Evolutionary conservation across 2,113 vertebrate species (phyloP).

Genomic region (Microcebus murinus): DNA sequence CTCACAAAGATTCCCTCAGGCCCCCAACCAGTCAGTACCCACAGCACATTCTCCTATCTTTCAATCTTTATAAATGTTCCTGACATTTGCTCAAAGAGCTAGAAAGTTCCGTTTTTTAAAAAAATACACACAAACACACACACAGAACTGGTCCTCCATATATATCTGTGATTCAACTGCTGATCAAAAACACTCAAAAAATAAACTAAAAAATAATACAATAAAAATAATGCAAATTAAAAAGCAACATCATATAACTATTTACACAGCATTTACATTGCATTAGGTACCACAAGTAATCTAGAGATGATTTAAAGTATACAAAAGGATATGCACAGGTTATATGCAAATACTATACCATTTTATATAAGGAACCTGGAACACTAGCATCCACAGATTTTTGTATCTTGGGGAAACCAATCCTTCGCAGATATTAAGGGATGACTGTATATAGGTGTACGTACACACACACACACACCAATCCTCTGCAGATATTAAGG

Average conservation of each 20-base stretch:
- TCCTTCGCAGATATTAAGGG: no score
- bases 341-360: neutral
- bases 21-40: neutral
- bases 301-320: neutral
- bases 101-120: neutral
- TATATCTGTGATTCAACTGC: no score
- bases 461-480: neutral
- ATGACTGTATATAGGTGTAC: no score
- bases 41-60: neutral
- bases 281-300: neutral
- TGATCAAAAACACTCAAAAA: no score
- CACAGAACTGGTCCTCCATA: no score
- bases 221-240: no score
- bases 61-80: neutral
- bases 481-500: neutral
- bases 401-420: neutral
- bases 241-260: neutral
- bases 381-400: neutral
- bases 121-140: neutral
- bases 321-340: neutral
- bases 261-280: neutral
- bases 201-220: no score
- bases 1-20: neutral
- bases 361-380: neutral
- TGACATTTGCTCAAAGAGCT: neutral